Conservation (phyloP, 2,888 invertebrate species). For the Dasypolia templi region DNA sequence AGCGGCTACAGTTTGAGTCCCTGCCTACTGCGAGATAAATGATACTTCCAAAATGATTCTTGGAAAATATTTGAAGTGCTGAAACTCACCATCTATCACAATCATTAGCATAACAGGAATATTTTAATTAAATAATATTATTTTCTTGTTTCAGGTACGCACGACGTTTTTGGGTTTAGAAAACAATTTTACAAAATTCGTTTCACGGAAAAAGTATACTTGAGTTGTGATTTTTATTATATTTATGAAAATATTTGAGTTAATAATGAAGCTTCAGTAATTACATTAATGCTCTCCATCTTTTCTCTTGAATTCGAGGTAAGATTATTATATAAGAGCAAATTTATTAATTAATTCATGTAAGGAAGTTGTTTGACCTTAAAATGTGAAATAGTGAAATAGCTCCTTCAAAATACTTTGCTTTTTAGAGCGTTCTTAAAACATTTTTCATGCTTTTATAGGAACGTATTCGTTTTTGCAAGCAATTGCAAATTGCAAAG, state of each 20-base stretch:
- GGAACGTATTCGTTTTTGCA: no score
- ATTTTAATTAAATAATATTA: conserved; percentile 41
- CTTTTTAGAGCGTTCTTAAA: neutral
- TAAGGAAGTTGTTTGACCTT: neutral
- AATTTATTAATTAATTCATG: neutral
- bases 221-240: conserved; percentile 30
- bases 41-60: neutral
- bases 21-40: no score
- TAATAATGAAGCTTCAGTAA: conserved; percentile 39
- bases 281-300: conserved; percentile 16
- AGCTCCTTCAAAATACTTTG: neutral
- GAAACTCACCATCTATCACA: neutral
- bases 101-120: neutral
- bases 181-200: conserved; percentile 19
- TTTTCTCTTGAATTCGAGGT: conserved; percentile 18
- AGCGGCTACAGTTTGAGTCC: no score
- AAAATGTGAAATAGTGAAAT: neutral
- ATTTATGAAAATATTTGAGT: conserved; percentile 45
- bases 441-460: neutral
- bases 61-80: neutral
- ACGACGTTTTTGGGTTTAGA: conserved; percentile 13
- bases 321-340: conserved; percentile 7
- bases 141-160: conserved; percentile 71
- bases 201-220: conserved; percentile 18
- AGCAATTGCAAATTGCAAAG: neutral